A percentile compares a stretch with the other conserved stretches of the same genome.
phyloP scores from a whole-genome alignment of 2,797 vertebrate genomes.

The Takifugu ocellatus region DNA sequence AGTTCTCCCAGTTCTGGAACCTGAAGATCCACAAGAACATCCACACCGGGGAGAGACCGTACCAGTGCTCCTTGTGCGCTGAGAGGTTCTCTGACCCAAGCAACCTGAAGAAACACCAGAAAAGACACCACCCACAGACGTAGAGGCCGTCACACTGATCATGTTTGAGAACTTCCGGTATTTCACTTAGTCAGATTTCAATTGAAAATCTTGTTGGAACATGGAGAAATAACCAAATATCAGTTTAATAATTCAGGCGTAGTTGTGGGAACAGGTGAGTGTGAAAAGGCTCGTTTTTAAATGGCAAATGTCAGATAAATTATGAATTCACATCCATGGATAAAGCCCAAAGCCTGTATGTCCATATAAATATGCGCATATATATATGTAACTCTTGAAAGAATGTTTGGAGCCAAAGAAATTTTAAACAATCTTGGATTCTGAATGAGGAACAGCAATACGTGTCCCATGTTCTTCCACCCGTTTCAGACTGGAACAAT shows the following conservation, averaged over 20 bases:
- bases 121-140: constrained; percentile 53
- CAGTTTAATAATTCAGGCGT: too few species aligned
- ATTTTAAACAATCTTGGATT: too few species aligned
- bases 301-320: too few species aligned
- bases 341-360: too few species aligned
- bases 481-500: not conserved
- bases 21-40: constrained; percentile 70
- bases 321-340: too few species aligned
- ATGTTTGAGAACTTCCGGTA: too few species aligned
- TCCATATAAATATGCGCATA: too few species aligned
- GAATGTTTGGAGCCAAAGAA: too few species aligned
- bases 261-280: too few species aligned
- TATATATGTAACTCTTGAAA: too few species aligned
- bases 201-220: not conserved
- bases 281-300: too few species aligned
- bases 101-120: constrained; percentile 72
- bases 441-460: too few species aligned
- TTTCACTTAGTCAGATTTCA: not conserved
- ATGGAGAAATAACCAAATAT: not conserved
- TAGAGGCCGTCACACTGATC: not conserved
- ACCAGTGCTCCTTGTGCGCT: constrained; percentile 54
- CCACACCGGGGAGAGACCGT: constrained; percentile 69
- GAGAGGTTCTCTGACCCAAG: constrained; percentile 70
- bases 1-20: constrained; percentile 72
- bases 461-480: not conserved